phyloP scores from a whole-genome alignment of 1,140 invertebrate species.

The Danaus plexippus region DNA sequence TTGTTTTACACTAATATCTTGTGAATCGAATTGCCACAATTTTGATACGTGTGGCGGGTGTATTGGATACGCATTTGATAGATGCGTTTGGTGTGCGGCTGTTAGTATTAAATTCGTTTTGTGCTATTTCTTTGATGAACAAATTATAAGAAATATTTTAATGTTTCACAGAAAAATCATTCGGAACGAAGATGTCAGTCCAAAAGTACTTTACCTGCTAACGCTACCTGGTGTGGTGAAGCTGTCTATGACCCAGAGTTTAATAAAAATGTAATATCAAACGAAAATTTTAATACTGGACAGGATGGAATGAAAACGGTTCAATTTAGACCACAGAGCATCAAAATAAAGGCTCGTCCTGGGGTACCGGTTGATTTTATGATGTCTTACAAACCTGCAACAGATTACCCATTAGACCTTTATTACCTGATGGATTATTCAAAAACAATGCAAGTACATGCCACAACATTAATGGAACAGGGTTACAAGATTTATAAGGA shows the following conservation, averaged over 20 bases:
- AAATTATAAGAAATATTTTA: not conserved
- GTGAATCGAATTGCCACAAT: slow-evolving; percentile 27
- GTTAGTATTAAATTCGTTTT: slow-evolving; percentile 26
- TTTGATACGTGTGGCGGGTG: slow-evolving; percentile 38
- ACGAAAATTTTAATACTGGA: slow-evolving; percentile 28
- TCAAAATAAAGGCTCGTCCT: slow-evolving; percentile 38
- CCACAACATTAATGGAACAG: slow-evolving; percentile 77
- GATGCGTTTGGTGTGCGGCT: slow-evolving; percentile 42
- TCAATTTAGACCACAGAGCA: slow-evolving; percentile 48
- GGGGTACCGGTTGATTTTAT: slow-evolving; percentile 35
- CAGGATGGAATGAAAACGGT: slow-evolving; percentile 18
- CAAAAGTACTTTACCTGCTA: slow-evolving; percentile 10
- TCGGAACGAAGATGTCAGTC: slow-evolving; percentile 28
- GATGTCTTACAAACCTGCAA: slow-evolving; percentile 74
- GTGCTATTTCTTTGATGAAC: not conserved
- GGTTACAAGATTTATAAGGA: slow-evolving; percentile 75
- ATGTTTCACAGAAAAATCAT: slow-evolving; percentile 27
- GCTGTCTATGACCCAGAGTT: slow-evolving; percentile 23
- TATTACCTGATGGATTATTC: slow-evolving; percentile 93
- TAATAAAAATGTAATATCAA: not conserved
- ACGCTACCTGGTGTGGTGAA: slow-evolving; percentile 35
- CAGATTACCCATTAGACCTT: slow-evolving; percentile 90
- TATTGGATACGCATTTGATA: slow-evolving; percentile 27
- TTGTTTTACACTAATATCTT: slow-evolving; percentile 7
- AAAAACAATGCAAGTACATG: slow-evolving; percentile 84